phyloP scores from a whole-genome alignment of 2,797 vertebrate genomes.

The Enteromius argenteus region DNA sequence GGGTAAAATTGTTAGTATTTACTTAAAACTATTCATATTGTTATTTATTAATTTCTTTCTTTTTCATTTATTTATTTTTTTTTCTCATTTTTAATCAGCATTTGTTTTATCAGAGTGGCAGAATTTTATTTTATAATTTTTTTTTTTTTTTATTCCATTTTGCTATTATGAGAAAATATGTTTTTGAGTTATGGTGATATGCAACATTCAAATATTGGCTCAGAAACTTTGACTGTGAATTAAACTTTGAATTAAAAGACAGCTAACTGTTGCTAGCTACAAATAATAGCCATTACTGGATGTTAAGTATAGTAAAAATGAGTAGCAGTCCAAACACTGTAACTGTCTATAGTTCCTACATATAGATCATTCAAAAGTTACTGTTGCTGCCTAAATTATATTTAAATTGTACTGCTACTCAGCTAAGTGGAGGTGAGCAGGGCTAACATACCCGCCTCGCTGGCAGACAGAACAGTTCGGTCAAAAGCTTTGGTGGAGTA shows the following conservation, averaged over 20 bases:
- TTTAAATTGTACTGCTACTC: neutral
- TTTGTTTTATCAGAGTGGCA: neutral
- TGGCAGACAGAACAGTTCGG: conserved; percentile 83
- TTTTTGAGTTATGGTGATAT: neutral
- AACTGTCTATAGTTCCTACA: neutral
- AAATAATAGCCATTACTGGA: neutral
- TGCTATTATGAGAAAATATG: neutral
- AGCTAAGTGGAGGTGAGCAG: neutral
- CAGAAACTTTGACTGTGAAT: too few species aligned
- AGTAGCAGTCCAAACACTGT: neutral
- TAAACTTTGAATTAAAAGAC: neutral
- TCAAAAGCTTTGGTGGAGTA: conserved; percentile 85
- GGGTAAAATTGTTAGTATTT: neutral
- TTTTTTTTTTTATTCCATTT: neutral
- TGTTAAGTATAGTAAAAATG: neutral
- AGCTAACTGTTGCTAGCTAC: neutral
- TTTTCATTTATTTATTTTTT: neutral
- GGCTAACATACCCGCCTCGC: conserved; percentile 85
- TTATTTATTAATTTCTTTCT: neutral
- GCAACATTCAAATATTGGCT: neutral
- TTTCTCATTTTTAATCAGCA: neutral
- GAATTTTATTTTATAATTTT: neutral
- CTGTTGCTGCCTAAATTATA: neutral
- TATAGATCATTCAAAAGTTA: neutral
- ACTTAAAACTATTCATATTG: neutral